Evolutionary conservation across 64 coral and sea anemone species (phyloP), one percentile per base, ranked within the genome.

Genomic region (Pocillopora damicornis): DNA sequence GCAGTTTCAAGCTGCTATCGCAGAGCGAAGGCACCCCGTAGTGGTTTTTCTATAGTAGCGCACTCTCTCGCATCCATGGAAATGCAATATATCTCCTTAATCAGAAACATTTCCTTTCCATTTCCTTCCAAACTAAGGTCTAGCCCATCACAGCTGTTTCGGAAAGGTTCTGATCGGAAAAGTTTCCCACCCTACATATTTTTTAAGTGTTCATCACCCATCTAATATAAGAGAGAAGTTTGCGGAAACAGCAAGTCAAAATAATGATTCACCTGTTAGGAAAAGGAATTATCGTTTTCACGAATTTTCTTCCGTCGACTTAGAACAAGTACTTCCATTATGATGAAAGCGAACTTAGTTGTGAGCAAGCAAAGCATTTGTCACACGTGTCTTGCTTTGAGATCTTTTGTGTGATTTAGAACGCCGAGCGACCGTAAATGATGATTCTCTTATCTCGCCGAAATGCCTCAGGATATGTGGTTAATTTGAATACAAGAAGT

Each of bases 381-480:
- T 37, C 61, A 58, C 81, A 85, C 81, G 81, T 85, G 81, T 85
- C 81, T 67, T 73, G 37, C 81, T n/a, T 72, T 85, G 81, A 85
- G 81, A 85, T 85, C 81, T 23, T 85, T 85, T 85, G 81, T 85
- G 81, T 22, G 81, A 85, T 85, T 73, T 22, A 72, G 22, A 66
- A 85, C 63, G 64, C 81, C 67, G 64, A 71, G 81, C 81, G 81
- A 85, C 81, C 81, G 72, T 85, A 85, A 85, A 85, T 73, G 81
- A 85, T 85, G 81, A 85, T 85, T 80, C 82, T 87, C 88, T 93
- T 90, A 90, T 93, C 91, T 78, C 73, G 88, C 89, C 78, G 82
- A 90, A 92, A 90, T 86, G 94, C 94, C 94, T 90, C 94, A 26
- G 94, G 94, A 93, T 93, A 97, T 93, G 63, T 79, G 90, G 80